Percentiles rank a stretch among this genome's conserved stretches.
Conservation (phyloP, 2,888 invertebrate genomes). For the Lissocephala sabroskyi region DNA sequence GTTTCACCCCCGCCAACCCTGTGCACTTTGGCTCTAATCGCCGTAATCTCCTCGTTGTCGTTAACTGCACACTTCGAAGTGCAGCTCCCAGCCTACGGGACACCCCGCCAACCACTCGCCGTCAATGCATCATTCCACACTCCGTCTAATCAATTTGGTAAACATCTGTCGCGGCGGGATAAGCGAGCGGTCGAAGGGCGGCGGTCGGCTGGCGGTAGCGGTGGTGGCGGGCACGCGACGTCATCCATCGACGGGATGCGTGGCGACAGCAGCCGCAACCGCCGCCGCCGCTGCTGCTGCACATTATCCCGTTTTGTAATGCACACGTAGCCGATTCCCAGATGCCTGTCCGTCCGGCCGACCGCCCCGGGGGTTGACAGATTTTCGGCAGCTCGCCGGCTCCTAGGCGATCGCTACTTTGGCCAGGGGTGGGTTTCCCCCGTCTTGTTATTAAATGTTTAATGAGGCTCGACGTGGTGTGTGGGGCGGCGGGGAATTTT, state of each 20-base stretch:
- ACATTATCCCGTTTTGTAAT: slow-evolving; percentile 55
- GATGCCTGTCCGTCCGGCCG: slow-evolving; percentile 18
- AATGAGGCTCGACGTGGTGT: slow-evolving; percentile 38
- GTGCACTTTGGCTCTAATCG: slow-evolving; percentile 20
- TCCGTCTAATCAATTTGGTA: slow-evolving; percentile 57
- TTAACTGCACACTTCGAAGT: slow-evolving; percentile 35
- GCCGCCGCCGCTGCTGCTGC: slow-evolving; percentile 22
- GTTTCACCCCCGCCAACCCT: background rate
- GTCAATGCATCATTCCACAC: slow-evolving; percentile 25
- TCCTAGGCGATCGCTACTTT: slow-evolving; percentile 3
- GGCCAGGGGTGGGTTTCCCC: slow-evolving; percentile 5
- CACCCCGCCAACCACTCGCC: background rate
- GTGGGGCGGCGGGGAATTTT: slow-evolving; percentile 30
- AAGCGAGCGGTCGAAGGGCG: slow-evolving; percentile 25
- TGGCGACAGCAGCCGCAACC: background rate
- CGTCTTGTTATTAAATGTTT: slow-evolving; percentile 45
- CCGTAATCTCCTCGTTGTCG: slow-evolving; percentile 42
- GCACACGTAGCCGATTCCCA: slow-evolving; percentile 50
- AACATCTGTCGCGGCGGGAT: slow-evolving; percentile 56
- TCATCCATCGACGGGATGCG: background rate
- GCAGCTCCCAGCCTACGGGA: slow-evolving; percentile 11
- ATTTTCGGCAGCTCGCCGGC: slow-evolving; percentile 9
- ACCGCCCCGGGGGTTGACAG: slow-evolving; percentile 21
- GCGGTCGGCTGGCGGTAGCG: slow-evolving; percentile 27
- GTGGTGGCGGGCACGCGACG: background rate